These are phyloP conservation scores for Chrysaora quinquecirrha DNA, from an alignment of 30 jellyfish, hydroid and myxozoan genomes.

Conservation along the genomic window DNA sequence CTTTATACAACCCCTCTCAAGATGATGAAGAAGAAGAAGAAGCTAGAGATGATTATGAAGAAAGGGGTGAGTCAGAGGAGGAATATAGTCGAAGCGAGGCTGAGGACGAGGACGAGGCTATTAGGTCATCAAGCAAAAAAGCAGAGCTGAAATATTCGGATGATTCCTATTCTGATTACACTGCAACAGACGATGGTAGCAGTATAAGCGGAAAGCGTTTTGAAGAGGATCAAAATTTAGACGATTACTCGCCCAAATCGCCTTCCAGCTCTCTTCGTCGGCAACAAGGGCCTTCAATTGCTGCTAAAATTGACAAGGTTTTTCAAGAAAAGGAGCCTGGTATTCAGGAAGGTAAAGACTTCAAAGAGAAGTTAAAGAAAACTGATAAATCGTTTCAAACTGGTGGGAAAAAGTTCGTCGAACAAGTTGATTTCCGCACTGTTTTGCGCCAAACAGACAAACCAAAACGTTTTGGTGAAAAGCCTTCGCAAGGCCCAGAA, in stretches of 20 bases:
- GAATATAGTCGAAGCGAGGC: constrained; percentile 41
- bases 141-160: constrained; percentile 39
- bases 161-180: constrained; percentile 60
- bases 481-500: constrained; percentile 67
- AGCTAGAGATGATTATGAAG: background rate
- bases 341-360: constrained; percentile 77
- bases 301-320: constrained; percentile 69
- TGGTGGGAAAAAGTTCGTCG: constrained; percentile 68
- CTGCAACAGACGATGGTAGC: constrained; percentile 71
- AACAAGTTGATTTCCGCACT: constrained; percentile 94
- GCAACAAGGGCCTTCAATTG: constrained; percentile 24
- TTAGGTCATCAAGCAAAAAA: background rate
- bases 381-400: constrained; percentile 38
- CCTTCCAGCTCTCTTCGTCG: constrained; percentile 6
- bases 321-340: constrained; percentile 92
- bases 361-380: constrained; percentile 82
- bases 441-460: constrained; percentile 67
- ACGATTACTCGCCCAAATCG: constrained; percentile 8
- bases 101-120: constrained; percentile 22
- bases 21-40: constrained; percentile 28
- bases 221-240: constrained; percentile 63
- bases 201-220: constrained; percentile 53
- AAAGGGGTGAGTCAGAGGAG: constrained; percentile 13
- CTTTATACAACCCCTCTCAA: background rate
- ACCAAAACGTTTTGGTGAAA: constrained; percentile 34